Conservation (phyloP, 2,113 vertebrate species). For the Stegastes partitus region DNA sequence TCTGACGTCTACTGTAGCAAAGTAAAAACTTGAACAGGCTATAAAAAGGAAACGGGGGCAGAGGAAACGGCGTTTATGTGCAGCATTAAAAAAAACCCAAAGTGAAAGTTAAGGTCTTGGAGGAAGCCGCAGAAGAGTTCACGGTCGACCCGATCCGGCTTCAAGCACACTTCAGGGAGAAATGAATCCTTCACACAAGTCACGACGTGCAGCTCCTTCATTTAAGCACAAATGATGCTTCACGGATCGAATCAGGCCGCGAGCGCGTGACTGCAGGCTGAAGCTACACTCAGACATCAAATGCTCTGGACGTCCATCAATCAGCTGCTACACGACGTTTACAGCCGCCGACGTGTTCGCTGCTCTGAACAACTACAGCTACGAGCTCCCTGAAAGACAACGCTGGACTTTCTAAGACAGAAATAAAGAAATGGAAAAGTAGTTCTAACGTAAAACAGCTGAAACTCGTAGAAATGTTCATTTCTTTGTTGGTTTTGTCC, state of each 20-base stretch:
- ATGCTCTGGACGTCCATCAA: slow-evolving; percentile 55
- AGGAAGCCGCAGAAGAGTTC: slow-evolving; percentile 10
- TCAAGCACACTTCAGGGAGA: slow-evolving; percentile 1
- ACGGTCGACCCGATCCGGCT: not conserved
- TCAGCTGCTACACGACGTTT: slow-evolving; percentile 59
- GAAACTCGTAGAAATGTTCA: not conserved
- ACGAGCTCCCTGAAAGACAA: not conserved
- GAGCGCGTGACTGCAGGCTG: slow-evolving; percentile 57
- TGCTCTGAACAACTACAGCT: slow-evolving; percentile 23
- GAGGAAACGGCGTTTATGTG: slow-evolving; percentile 27
- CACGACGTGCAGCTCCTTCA: not conserved
- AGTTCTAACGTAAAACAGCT: not conserved
- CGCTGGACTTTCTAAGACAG: not conserved
- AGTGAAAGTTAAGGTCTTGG: slow-evolving; percentile 37
- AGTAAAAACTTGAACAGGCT: not conserved
- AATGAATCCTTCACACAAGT: slow-evolving; percentile 36
- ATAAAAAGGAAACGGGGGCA: not conserved
- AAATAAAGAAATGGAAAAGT: too few species aligned
- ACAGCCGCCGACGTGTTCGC: slow-evolving; percentile 52
- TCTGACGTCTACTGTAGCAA: slow-evolving; percentile 18
- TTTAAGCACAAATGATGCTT: slow-evolving; percentile 21
- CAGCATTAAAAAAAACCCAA: not conserved
- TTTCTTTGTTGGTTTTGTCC: too few species aligned
- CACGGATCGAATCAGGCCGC: slow-evolving; percentile 61
- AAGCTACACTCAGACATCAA: slow-evolving; percentile 60